phyloP scores from a whole-genome alignment of 2,888 invertebrate species.

The Drosophila paranaensis region DNA sequence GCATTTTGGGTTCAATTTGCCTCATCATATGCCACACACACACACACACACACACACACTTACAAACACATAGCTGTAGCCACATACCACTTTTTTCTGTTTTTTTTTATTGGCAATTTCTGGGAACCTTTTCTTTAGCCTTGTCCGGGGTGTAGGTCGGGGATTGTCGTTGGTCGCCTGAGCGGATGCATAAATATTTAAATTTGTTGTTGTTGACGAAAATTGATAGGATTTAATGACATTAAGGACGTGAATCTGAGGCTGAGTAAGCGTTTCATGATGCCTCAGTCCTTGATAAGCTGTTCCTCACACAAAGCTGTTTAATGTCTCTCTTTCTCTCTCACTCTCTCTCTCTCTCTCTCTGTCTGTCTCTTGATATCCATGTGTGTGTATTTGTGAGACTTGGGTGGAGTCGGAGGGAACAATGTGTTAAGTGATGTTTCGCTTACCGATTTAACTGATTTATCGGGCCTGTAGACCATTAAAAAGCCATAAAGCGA shows the following conservation, averaged over 20 bases:
- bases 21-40: slow-evolving; percentile 36
- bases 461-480: slow-evolving; percentile 59
- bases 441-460: slow-evolving; percentile 56
- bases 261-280: slow-evolving; percentile 24
- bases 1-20: slow-evolving; percentile 70
- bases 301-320: slow-evolving; percentile 40
- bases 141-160: not conserved
- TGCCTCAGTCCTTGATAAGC: slow-evolving; percentile 57
- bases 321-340: slow-evolving; percentile 2
- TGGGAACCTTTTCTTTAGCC: slow-evolving; percentile 57
- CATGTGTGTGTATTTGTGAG: slow-evolving; percentile 12
- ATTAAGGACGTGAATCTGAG: slow-evolving; percentile 53
- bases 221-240: slow-evolving; percentile 80
- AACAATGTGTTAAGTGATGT: slow-evolving; percentile 61
- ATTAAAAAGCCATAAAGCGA: slow-evolving; percentile 66
- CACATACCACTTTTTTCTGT: slow-evolving; percentile 42
- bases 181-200: slow-evolving; percentile 72
- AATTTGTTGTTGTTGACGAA: slow-evolving; percentile 69
- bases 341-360: not conserved
- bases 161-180: slow-evolving; percentile 49
- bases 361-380: too few species aligned
- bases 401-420: not conserved
- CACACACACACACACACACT: not conserved
- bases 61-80: slow-evolving; percentile 7
- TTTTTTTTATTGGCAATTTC: slow-evolving; percentile 69